A percentile compares a stretch with the other conserved stretches of the same genome.
These are phyloP conservation scores for Drosophila basisetae DNA, from an alignment of 2,888 invertebrate species.

Conservation along the genomic window DNA sequence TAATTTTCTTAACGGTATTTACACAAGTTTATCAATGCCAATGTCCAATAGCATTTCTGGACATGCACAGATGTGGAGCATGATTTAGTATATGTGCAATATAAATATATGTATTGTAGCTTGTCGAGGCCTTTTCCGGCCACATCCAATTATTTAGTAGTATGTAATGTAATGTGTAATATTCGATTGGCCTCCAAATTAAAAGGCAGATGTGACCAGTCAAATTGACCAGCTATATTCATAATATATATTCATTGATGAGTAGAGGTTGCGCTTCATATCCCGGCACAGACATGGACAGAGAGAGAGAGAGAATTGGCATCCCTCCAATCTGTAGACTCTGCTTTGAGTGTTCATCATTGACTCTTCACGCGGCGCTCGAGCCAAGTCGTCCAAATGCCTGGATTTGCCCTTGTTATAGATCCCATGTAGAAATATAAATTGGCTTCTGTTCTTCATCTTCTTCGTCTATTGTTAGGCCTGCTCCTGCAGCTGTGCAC, in stretches of 20 bases:
- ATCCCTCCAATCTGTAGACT: not conserved
- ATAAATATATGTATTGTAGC: conserved; percentile 15
- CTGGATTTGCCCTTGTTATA: not conserved
- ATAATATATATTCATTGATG: conserved; percentile 24
- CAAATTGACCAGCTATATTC: conserved; percentile 36
- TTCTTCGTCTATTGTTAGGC: not conserved
- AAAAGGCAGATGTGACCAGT: conserved; percentile 35
- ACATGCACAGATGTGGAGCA: conserved; percentile 4
- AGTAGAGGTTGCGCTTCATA: conserved; percentile 13
- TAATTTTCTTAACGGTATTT: conserved; percentile 44
- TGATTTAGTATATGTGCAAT: conserved; percentile 18
- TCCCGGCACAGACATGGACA: not conserved
- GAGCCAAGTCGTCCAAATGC: not conserved
- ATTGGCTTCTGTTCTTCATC: not conserved
- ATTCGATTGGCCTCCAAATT: conserved; percentile 21
- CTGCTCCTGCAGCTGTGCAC: conserved; percentile 83
- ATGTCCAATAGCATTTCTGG: conserved; percentile 7
- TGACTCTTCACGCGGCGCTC: not conserved
- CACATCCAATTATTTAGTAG: not conserved
- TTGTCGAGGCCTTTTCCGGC: conserved; percentile 1
- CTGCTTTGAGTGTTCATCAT: not conserved
- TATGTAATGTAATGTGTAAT: conserved; percentile 9
- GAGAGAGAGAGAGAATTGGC: not conserved
- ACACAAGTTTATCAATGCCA: conserved; percentile 34
- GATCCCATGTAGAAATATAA: conserved; percentile 3